These are phyloP conservation scores for Gracilinanus agilis DNA, from an alignment of 2,113 vertebrate species.

Conservation along the genomic window DNA sequence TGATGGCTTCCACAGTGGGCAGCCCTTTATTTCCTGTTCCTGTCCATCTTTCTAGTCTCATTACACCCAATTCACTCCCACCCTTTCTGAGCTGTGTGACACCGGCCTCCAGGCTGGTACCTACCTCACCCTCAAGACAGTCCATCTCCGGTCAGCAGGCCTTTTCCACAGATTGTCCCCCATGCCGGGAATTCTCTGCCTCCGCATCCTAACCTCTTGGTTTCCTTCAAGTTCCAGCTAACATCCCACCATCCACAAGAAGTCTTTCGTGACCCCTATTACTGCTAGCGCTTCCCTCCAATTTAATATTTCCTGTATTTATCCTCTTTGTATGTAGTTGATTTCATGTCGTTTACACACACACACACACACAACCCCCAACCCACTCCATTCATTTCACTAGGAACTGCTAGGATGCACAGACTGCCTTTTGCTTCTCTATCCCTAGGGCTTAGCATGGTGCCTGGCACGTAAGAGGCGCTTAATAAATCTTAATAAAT, in stretches of 20 bases:
- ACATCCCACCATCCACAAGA: neutral
- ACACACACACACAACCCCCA: no score
- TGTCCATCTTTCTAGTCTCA: neutral
- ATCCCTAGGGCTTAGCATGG: neutral
- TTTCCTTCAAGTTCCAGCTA: neutral
- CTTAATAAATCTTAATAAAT: slow-evolving; percentile 12
- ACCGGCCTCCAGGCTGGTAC: slow-evolving; percentile 12
- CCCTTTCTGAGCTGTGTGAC: neutral
- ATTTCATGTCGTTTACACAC: neutral
- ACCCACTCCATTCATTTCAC: neutral
- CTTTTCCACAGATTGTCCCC: neutral
- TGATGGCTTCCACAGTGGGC: neutral
- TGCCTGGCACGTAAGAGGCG: no score
- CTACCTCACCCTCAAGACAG: neutral
- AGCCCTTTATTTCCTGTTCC: neutral
- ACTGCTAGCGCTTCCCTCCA: neutral
- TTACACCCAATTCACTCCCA: neutral
- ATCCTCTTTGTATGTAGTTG: neutral
- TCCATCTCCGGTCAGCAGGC: neutral
- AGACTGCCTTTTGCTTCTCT: neutral
- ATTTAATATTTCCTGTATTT: neutral
- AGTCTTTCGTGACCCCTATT: neutral
- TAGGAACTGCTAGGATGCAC: neutral
- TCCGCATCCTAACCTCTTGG: neutral
- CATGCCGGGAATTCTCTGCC: neutral